A percentile compares a stretch with the other conserved stretches of the same genome.
Conservation (phyloP, 2,797 vertebrate genomes). For the Semaprochilodus insignis region DNA sequence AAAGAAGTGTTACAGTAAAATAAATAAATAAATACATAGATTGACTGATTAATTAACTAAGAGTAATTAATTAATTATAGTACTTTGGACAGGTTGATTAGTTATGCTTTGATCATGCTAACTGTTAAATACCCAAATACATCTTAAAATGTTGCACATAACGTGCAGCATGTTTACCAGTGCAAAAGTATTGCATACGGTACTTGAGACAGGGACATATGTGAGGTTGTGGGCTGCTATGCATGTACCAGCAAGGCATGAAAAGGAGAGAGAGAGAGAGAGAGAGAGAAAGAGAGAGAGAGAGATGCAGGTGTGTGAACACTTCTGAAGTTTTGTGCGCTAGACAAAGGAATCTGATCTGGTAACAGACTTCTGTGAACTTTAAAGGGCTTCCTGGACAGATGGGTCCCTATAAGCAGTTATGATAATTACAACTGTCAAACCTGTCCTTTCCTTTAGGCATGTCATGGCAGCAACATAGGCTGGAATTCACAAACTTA, state of each 20-base stretch:
- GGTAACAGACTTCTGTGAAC: background rate
- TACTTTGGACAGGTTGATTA: background rate
- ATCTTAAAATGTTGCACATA: too few relatives aligned
- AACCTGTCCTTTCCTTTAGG: background rate
- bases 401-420: background rate
- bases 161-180: too few relatives aligned
- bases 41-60: background rate
- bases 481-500: background rate
- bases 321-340: background rate
- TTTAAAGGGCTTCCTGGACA: background rate
- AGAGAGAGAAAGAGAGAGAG: background rate
- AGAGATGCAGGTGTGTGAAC: background rate
- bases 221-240: background rate
- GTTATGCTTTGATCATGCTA: background rate
- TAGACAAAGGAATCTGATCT: constrained; percentile 20
- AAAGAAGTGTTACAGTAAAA: background rate
- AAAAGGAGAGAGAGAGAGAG: background rate
- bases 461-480: background rate
- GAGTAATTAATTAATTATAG: background rate
- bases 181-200: background rate
- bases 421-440: constrained; percentile 26
- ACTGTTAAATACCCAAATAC: background rate
- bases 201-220: background rate
- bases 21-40: too few relatives aligned
- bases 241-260: background rate